A percentile compares a stretch with the other conserved stretches of the same genome.
Conservation (phyloP, 2,888 invertebrate species). For the Nomada ferruginata region DNA sequence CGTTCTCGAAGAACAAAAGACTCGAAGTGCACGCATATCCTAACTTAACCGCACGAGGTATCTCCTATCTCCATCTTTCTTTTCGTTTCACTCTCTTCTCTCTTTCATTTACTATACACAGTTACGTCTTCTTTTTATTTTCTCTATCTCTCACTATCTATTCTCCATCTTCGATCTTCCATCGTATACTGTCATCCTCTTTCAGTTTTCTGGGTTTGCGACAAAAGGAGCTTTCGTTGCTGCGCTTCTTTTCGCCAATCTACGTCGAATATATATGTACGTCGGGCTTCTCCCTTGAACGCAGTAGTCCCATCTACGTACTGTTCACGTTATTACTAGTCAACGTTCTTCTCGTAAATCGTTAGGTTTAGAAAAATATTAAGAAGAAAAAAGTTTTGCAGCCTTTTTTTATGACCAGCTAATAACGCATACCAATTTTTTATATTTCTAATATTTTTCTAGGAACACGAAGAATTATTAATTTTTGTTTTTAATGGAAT, state of each 20-base stretch:
- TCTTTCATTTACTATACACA: not conserved
- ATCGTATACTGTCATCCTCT: conserved; percentile 65
- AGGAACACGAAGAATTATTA: not conserved
- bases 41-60: conserved; percentile 46
- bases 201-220: conserved; percentile 81
- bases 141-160: conserved; percentile 46
- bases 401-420: no score
- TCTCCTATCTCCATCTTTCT: not conserved
- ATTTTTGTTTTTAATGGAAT: no score
- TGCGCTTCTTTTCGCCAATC: conserved; percentile 84
- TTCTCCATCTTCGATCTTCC: conserved; percentile 64
- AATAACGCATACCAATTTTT: no score
- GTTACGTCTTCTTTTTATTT: conserved; percentile 27
- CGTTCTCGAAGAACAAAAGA: conserved; percentile 36
- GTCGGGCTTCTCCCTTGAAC: conserved; percentile 72
- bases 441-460: no score
- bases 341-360: no score
- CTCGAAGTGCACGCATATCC: conserved; percentile 71
- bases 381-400: no score
- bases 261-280: conserved; percentile 72
- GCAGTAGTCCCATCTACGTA: conserved; percentile 67
- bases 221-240: conserved; percentile 82
- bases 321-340: not conserved
- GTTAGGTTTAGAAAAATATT: no score
- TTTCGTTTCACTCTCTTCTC: conserved; percentile 37